Evolutionary conservation across 1,140 invertebrate species (phyloP).

Genomic region (Drosophila elegans): DNA sequence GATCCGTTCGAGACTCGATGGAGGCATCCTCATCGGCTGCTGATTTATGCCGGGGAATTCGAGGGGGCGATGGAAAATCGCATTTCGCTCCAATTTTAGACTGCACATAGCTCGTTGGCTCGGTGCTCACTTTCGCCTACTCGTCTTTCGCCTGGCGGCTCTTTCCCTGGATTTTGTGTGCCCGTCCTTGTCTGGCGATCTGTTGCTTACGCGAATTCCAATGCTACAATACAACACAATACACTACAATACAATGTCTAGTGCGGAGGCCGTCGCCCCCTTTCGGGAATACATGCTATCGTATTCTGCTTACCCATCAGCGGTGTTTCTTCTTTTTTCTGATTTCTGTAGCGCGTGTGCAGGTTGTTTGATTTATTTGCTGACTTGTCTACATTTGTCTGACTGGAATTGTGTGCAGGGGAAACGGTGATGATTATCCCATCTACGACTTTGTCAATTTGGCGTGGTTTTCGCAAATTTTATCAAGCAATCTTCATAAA

Average conservation of each 20-base stretch:
- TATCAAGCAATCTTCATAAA: slow-evolving; percentile 13
- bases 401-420: slow-evolving; percentile 14
- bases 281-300: slow-evolving; percentile 55
- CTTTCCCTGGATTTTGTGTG: background rate
- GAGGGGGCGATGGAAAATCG: slow-evolving; percentile 10
- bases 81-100: slow-evolving; percentile 43
- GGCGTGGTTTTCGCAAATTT: slow-evolving; percentile 31
- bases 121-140: slow-evolving; percentile 3
- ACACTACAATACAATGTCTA: slow-evolving; percentile 46
- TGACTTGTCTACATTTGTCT: slow-evolving; percentile 53
- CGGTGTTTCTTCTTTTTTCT: slow-evolving; percentile 3
- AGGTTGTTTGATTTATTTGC: slow-evolving; percentile 68
- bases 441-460: slow-evolving; percentile 7
- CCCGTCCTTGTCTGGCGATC: slow-evolving; percentile 3
- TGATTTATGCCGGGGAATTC: background rate
- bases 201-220: slow-evolving; percentile 65
- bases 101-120: background rate
- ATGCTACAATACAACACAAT: slow-evolving; percentile 10
- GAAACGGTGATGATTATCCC: slow-evolving; percentile 10
- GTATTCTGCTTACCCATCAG: slow-evolving; percentile 54
- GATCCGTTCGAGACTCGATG: slow-evolving; percentile 17
- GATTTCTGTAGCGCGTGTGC: slow-evolving; percentile 59
- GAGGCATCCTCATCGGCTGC: slow-evolving; percentile 4
- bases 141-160: too few species aligned
- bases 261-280: slow-evolving; percentile 68